Base-by-base conservation (phyloP, 35 echinoderm and acorn worm species). In the Nesometra sesokonis region DNA sequence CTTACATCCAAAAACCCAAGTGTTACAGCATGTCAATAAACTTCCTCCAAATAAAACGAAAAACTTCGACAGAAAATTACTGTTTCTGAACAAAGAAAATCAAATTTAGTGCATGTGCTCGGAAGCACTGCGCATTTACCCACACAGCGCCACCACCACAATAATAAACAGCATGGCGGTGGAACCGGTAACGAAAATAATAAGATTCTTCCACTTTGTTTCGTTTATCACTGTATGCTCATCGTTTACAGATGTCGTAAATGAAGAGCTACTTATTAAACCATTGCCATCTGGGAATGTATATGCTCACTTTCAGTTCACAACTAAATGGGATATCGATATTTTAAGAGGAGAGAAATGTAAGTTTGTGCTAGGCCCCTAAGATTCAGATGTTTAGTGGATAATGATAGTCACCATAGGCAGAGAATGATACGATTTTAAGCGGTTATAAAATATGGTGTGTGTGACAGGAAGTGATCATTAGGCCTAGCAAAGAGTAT, bases 291-390 rank as follows among this genome's bases (percentile, higher is more conserved):
- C 85, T 86, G 94, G 94, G 4, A 82, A 88, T 86, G 91, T 97
- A 23, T 89, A 97, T 35, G 30, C 91, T 23, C 86, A 93, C 67
- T 97, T 97, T 82, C 81, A 93, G 79, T 97, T 97, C 57, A 93
- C 88, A 78, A 90, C 86, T 39, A 76, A 43, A 36, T 97, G 88
- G 88, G 90, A 97, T 76, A 37, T 86, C 17, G 89, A 47, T 57
- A 81, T 91, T n/a, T 33, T 34, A 78, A 67, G 86, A 89, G 88
- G 47, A 35, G 34, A 36, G 32, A 34, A 46, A 11, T 5, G 30
- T 17, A 76, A 76, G 32, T 34, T 27, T 37, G 32, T 34, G 31
- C 0, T 9, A 7, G 34, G 32, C 0, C 37, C 1, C 37, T 30
- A 87, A 78, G 15, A 21, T 36, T 23, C 32, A 34, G 33, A 35